Base-by-base conservation (phyloP, 2,888 invertebrate genomes). In the Chalcosyrphus nemorum region DNA sequence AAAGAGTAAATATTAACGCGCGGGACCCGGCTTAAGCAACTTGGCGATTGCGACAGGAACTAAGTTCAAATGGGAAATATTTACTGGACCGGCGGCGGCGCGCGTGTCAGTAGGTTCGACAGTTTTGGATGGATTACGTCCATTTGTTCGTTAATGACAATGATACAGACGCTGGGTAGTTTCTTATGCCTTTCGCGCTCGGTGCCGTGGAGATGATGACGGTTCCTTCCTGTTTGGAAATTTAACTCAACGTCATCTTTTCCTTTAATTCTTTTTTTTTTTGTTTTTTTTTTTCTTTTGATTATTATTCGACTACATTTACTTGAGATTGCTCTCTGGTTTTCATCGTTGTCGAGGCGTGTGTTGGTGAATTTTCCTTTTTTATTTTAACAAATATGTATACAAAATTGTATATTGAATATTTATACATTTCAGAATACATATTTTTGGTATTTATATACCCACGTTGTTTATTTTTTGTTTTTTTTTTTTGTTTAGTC, bases 161-260 rank as follows among this genome's bases (percentile, higher is more conserved):
- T 19, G 32, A 52, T 6, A 41, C 3, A 45, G 56, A 0, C 17
- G 35, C n/a, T 13, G 32, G 15, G 32, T 29, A 56, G 9, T 29
- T 50, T 47, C 38, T 70, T 45, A 56, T 11, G 56, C 68, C 35
- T 57, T 43, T 45, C 29, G 29, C 24, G 45, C 19, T 56, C 47
- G 15, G 32, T 32, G 15, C 29, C 54, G 38, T 38, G 35, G 19
- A 63, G 19, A 71, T 50, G 52, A 52, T 72, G 78, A 45, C 59
- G 43, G 66, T 59, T 80, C 43, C 63, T 80, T 80, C 66, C 66
- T 72, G 66, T 72, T 72, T 59, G 72, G 35, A 66, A 52, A 80
- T 66, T 45, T 45, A 4, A 11, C 27, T 27, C 15, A 80, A 80
- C 78, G 59, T 72, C 66, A 66, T 66, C 13, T 70, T 76, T 68